These are phyloP conservation scores for Fregata magnificens DNA, from an alignment of 2,113 vertebrate genomes.

Conservation along the genomic window DNA sequence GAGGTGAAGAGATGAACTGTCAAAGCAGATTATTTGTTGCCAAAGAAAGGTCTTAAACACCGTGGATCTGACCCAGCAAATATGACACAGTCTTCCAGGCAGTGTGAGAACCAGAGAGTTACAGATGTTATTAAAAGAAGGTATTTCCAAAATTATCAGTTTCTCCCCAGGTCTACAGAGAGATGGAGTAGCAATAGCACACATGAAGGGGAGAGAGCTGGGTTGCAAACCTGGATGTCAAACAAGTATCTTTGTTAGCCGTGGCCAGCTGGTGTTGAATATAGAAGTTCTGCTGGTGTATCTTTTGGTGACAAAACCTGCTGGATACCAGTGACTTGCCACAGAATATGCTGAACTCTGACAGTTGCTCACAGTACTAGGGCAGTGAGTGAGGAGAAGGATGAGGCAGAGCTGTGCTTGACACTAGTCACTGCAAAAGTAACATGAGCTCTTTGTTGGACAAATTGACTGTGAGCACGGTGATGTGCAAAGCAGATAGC, in stretches of 20 bases:
- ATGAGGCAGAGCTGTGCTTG: background rate
- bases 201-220: rapidly evolving
- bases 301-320: background rate
- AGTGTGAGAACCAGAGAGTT: background rate
- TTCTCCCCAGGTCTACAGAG: background rate
- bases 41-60: background rate
- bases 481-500: background rate
- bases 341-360: rapidly evolving
- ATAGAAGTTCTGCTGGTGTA: background rate
- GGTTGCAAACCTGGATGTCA: background rate
- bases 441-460: rapidly evolving
- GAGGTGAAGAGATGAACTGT: slow-evolving; percentile 16
- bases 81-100: background rate
- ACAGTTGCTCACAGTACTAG: rapidly evolving
- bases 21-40: background rate
- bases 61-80: background rate
- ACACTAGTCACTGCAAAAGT: background rate
- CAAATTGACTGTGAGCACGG: rapidly evolving
- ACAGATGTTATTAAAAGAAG: background rate
- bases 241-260: rapidly evolving
- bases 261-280: background rate
- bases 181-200: background rate
- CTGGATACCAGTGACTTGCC: background rate
- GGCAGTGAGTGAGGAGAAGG: background rate
- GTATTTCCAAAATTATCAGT: background rate